Evolutionary conservation across 2,888 invertebrate genomes (phyloP).

Genomic region (Punctoribates punctum): DNA sequence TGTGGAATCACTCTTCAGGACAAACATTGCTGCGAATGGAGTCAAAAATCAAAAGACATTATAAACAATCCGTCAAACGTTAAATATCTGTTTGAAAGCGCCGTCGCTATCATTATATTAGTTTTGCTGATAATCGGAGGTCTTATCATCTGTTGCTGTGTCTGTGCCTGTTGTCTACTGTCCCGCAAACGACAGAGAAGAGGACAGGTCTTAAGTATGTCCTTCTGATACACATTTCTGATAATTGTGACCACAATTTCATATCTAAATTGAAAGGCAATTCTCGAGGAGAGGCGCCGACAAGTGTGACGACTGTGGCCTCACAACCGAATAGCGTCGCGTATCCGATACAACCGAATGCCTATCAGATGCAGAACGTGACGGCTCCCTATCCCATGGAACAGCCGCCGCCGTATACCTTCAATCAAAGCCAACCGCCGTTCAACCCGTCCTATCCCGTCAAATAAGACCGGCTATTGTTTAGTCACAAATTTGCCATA

Average conservation of each 20-base stretch:
- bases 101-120: constrained; percentile 8
- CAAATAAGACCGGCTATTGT: background rate
- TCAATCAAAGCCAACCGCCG: background rate
- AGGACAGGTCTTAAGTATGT: background rate
- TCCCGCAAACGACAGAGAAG: background rate
- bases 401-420: constrained; percentile 19
- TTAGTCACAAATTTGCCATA: too few species aligned
- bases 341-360: constrained; percentile 6
- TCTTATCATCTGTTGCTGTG: constrained; percentile 26
- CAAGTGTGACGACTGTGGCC: constrained; percentile 1
- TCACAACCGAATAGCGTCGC: background rate
- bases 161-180: constrained; percentile 29
- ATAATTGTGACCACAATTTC: background rate
- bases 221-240: too few species aligned
- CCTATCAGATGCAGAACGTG: constrained; percentile 22
- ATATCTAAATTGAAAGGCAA: background rate
- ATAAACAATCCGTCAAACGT: background rate
- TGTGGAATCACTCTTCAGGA: constrained; percentile 19
- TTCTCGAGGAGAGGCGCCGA: background rate
- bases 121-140: constrained; percentile 2
- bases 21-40: constrained; percentile 20
- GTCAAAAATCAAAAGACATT: background rate
- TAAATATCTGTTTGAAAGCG: background rate
- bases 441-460: constrained; percentile 11
- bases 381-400: background rate